Base-by-base conservation (phyloP, 2,888 invertebrate species). In the Synanthedon vespiformis region DNA sequence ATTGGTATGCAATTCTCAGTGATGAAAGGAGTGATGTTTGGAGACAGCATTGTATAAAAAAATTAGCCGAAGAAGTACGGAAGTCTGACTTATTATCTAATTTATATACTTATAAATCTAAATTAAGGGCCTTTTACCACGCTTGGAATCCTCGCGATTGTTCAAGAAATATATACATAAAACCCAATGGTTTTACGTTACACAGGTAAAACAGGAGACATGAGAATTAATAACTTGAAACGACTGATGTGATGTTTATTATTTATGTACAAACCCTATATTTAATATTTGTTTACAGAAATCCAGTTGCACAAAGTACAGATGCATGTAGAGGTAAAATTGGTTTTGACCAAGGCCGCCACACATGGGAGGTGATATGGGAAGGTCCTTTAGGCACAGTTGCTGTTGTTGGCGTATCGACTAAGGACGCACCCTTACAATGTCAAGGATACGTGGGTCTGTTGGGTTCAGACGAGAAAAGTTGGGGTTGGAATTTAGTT, bases 401-500 rank as follows among this genome's bases (percentile, higher is more conserved):
- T 18, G 99, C 99, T 48, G 98, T 99, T 48, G 94, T 99, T 68
- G 99, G 97, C 44, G 93, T 98, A 67, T 95, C 97, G 49, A 97
- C 97, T 1, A 95, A 95, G 86, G 96, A 98, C 72, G 97, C 98
- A 10, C 91, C 95, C 44, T 87, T 98, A 57, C 95, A 98, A 76
- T 95, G 96, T 77, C 95, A 94, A 68, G 98, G 99, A 53, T 99
- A 99, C 88, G 94, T 98, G 51, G 95, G 98, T 8, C 88, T 99
- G 55, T 86, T 99, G 58, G 99, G 99, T 40, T 94, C 95, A 4
- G 97, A 99, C 86, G 96, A 97, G 75, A 95, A 98, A 77, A 98
- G 97, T 70, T 99, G 99, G 99, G 99, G 99, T 12, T 99, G 99
- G 99, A 99, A 99, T 90, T 90, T 99, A 65, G 98, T 99, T 51